Base-by-base conservation (phyloP, 2,888 invertebrate species). In the Metopia argyrocephala region DNA sequence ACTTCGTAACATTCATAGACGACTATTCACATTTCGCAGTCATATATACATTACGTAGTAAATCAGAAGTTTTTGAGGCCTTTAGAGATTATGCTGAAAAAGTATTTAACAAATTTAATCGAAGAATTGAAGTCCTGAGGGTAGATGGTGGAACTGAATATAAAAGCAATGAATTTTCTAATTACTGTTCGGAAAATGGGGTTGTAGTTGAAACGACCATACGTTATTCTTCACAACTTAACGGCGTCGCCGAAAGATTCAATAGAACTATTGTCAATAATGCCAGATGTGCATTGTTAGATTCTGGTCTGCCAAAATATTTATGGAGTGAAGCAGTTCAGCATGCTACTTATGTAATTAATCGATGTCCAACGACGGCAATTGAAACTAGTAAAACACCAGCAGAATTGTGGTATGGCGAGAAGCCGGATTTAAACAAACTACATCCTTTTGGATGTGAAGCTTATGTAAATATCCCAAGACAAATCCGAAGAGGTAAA, bases 311-410 rank as follows among this genome's bases (percentile, higher is more conserved):
- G 5, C 64, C 74, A 65, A 74, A 74, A 57, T 28, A 56, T 56
- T 50, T 64, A 15, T 74, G 74, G 56, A 46, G n/a, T 57, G 74
- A 74, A 56, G 74, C 74, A 48, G 15, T 74, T 27, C 65, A 46
- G 18, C 48, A 64, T 46, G 65, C 48, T n/a, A 48, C 45, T 12
- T 73, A 73, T 27, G 28, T 74, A 2, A 20, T 50, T 18, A 66
- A 74, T 48, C 28, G 65, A 3, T 57, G 65, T 18, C 65, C 56
- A 25, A 59, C 59, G 21, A 20, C 57, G 25, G 59, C 57, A 50
- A 46, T 75, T 23, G 57, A 50, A 12, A 59, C 50, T 23, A 5
- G 15, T 18, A 65, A 74, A 56, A 74, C 52, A 50, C 64, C 74
- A 18, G 56, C 64, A 7, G 74, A 66, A 27, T 65, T 74, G 50